Base-by-base conservation (phyloP, 2,113 vertebrate genomes). In the Odocoileus hemionus region DNA sequence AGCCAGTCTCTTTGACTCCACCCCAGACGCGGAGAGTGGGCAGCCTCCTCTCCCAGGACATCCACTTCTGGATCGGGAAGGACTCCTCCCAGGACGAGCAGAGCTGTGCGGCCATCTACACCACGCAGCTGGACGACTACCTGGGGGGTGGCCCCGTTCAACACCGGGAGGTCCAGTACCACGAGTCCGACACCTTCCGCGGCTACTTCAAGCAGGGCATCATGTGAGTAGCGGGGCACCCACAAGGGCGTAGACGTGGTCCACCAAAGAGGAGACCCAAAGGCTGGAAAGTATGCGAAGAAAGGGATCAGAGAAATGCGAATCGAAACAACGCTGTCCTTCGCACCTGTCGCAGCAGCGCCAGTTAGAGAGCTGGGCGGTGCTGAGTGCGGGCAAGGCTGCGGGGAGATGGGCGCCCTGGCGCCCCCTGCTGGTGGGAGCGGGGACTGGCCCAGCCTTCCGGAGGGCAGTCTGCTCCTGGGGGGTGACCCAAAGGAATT, bases 1-100 rank as follows among this genome's bases (percentile, higher is more conserved):
- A 96, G 61, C 86, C 11, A 0, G 14, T 52, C n/a, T 96, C 74
- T 87, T 64, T 61, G 89, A 57, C 86, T 76, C 1, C 14, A 33
- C 47, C 43, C 67, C 97, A 99, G 99, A 99, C 99, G 8, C 98
- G 98, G 85, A 99, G 89, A 94, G 97, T 16, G 33, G 98, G 98
- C 86, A 98, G 55, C 61, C 92, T 95, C 26, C 84, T 99, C 64
- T 94, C 93, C 80, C 99, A 99, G 87, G 96, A 99, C 55, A 99
- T 99, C 90, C 99, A 99, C 98, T 99, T 99, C 98, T 99, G 99
- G 99, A 99, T 99, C 0, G 99, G 99, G n/a, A 99, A 98, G 0
- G 80, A 98, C 96, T 99, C 99, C 33, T 98, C 98, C 30, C 99
- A 98, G 96, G 99, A 99, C 2, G 99, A 99, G 91, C 99, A 99